Evolutionary conservation across 2,888 invertebrate genomes (phyloP).

Genomic region (Heliconius hortense): DNA sequence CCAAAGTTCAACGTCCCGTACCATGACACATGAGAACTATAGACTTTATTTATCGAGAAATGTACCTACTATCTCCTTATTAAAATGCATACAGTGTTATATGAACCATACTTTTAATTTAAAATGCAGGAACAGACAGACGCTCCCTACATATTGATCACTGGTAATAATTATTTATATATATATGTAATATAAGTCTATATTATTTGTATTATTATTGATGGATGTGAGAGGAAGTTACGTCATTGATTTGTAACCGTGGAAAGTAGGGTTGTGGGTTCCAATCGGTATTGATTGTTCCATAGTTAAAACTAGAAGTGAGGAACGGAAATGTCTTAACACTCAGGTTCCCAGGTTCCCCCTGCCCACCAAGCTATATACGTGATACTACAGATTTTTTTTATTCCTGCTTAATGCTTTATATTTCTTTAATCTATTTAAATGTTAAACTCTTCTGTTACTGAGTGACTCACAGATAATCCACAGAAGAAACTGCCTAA

Average conservation of each 20-base stretch:
- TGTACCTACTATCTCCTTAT: constrained; percentile 56
- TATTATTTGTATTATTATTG: background rate
- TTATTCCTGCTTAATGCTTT: too few relatives aligned
- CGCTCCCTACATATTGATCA: constrained; percentile 53
- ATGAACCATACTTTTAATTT: constrained; percentile 56
- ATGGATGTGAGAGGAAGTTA: background rate
- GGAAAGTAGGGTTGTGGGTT: background rate
- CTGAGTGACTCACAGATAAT: background rate
- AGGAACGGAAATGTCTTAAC: too few relatives aligned
- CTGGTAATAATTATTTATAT: constrained; percentile 16
- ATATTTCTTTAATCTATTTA: too few relatives aligned
- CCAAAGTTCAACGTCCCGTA: constrained; percentile 29
- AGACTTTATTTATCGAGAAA: constrained; percentile 53
- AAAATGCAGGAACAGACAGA: constrained; percentile 55
- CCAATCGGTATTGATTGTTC: too few relatives aligned
- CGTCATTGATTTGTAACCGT: background rate
- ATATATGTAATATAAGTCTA: background rate
- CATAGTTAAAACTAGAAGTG: too few relatives aligned
- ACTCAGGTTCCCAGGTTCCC: too few relatives aligned
- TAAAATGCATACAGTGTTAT: constrained; percentile 56
- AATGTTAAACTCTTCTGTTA: background rate
- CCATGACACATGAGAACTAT: constrained; percentile 56
- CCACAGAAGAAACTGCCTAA: background rate
- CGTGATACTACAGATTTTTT: too few relatives aligned
- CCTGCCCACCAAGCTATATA: background rate